Evolutionary conservation across 2,888 invertebrate genomes (phyloP), one percentile per base, ranked within the genome.

Genomic region (Megamerina dolium): DNA sequence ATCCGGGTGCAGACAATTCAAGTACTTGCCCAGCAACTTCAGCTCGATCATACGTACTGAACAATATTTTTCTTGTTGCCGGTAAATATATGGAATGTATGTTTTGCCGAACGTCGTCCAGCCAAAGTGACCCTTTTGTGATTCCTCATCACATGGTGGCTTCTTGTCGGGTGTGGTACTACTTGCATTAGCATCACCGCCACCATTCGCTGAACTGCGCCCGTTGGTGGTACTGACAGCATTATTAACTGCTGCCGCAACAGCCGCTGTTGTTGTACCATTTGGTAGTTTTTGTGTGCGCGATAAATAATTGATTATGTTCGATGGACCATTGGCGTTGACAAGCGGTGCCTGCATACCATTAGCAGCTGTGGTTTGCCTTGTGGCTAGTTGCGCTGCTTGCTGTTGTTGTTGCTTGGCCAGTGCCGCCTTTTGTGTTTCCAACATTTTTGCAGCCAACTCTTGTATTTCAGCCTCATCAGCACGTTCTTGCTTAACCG

Each of bases 41-140:
- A 83, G 80, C 70, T 95, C 95, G 18, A 94, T 87, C 82, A 95
- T 92, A 42, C 92, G 79, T 39, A 95, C 93, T n/a, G 93, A 87
- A 64, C 91, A 89, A 68, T 88, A 94, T 66, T 86, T 86, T 65
- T 89, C 89, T 14, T 82, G 79, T 39, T 82, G 80, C 16, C 95
- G 79, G 63, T 85, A 83, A 53, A 95, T 87, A 68, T 87, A 93
- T 2, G 95, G 95, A 63, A 95, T 87, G 69, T 84, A 82, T 56
- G 81, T 81, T 61, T 86, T 86, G 49, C 89, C 91, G 37, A 94
- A 80, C 57, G 83, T 83, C 47, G 85, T 84, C 94, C 94, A 95
- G 40, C 92, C 92, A 69, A 94, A 95, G 60, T 87, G 81, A 30
- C 87, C 85, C 58, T 83, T 80, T 64, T 82, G 80, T 46, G 86